Evolutionary conservation across 2,113 vertebrate genomes (phyloP).

Genomic region (Aegithalos caudatus): DNA sequence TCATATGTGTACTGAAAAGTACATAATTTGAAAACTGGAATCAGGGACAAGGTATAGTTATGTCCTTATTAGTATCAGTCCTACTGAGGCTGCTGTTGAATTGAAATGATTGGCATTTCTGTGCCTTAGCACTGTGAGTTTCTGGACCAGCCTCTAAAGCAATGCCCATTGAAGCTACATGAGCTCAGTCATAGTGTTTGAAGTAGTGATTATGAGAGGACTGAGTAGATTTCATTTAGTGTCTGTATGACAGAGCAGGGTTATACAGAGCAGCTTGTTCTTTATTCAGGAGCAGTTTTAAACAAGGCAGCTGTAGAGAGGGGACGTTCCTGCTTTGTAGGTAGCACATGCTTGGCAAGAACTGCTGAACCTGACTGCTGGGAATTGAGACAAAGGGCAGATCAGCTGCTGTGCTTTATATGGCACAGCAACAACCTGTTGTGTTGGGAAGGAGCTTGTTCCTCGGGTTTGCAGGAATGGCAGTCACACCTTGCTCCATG

Average conservation of each 20-base stretch:
- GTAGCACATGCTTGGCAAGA: background rate
- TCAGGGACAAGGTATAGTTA: background rate
- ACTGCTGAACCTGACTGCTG: background rate
- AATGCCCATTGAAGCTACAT: background rate
- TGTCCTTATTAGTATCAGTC: background rate
- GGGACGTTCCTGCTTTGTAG: background rate
- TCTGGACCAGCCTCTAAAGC: background rate
- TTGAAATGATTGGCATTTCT: background rate
- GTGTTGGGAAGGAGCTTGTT: background rate
- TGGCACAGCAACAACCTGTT: background rate
- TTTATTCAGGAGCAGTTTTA: background rate
- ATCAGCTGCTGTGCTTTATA: background rate
- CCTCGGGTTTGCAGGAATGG: constrained; percentile 14
- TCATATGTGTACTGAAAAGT: background rate
- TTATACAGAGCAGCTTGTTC: background rate
- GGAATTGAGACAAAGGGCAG: background rate
- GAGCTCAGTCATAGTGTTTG: background rate
- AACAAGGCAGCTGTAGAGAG: background rate
- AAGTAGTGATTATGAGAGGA: background rate
- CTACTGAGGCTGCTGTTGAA: background rate
- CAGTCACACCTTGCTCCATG: background rate
- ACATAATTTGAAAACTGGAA: background rate
- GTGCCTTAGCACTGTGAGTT: background rate
- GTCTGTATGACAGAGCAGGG: background rate
- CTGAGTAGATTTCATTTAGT: background rate